These are phyloP conservation scores for Netelia fuscicornis DNA, from an alignment of 2,888 invertebrate genomes.

Conservation along the genomic window DNA sequence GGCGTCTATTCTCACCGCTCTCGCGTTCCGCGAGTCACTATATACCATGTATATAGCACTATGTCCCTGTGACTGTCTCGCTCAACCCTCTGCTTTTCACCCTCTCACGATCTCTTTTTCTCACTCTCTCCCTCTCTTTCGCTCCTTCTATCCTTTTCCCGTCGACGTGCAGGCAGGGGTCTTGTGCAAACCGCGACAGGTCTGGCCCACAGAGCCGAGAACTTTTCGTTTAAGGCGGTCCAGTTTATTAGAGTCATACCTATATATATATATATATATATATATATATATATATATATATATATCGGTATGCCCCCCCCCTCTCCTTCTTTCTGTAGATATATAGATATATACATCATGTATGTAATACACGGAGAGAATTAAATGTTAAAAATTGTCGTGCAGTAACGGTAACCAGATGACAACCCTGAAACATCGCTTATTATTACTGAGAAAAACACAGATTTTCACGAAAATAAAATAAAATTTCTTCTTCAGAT, in stretches of 20 bases:
- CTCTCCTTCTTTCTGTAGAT: too few relatives aligned
- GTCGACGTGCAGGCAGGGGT: constrained; percentile 20
- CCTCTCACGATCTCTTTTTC: constrained; percentile 39
- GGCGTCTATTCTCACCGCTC: constrained; percentile 68
- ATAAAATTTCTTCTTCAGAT: not conserved
- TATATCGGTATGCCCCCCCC: too few relatives aligned
- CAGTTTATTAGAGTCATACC: constrained; percentile 56
- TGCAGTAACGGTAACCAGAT: constrained; percentile 4
- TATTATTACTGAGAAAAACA: not conserved
- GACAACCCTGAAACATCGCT: not conserved
- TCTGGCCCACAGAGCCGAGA: constrained; percentile 48
- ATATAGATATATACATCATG: not conserved
- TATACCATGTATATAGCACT: constrained; percentile 48
- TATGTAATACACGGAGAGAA: constrained; percentile 14
- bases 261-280: not conserved
- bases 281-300: not conserved
- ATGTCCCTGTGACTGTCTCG: constrained; percentile 69
- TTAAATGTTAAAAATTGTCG: not conserved
- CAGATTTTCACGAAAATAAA: constrained; percentile 11
- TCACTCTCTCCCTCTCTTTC: constrained; percentile 25
- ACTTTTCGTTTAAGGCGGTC: constrained; percentile 65
- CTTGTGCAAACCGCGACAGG: constrained; percentile 53
- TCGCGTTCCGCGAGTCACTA: constrained; percentile 60
- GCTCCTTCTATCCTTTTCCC: constrained; percentile 16
- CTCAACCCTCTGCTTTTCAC: constrained; percentile 55